Evolutionary conservation across 2,888 invertebrate species (phyloP), one percentile per base, ranked within the genome.

Genomic region (Calameuta pallipes): DNA sequence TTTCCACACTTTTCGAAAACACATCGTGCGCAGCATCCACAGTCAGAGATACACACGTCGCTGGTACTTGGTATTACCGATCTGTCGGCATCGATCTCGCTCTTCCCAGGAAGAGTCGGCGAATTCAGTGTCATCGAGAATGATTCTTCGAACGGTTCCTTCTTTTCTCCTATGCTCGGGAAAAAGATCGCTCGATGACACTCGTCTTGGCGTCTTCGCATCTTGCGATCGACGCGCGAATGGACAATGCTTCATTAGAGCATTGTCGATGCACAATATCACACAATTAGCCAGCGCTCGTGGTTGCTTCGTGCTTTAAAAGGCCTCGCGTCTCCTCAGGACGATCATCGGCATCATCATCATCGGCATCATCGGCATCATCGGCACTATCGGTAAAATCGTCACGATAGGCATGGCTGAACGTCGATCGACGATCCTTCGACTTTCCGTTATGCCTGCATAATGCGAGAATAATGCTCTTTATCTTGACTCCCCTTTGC

Each of bases 201-300:
- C 71, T 71, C 71, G 71, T 9, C 56, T 56, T 23, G 56, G 56
- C 23, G 56, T 56, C 56, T 56, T 56, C 71, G 71, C 71, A 34
- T 71, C 71, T 71, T 33, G 71, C 36, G 74, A 74, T 74, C 74
- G 36, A 36, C 74, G 30, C 35, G 74, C 74, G 33, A 31, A 34
- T 86, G 88, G 87, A 90, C 90, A 90, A 90, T 90, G 89, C 87
- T 90, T 90, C 90, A 90, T 90, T 90, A 90, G 87, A 90, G 89
- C 86, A 90, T 90, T 90, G 90, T 90, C 87, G 88, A 84, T 87
- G 87, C 86, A 89, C 89, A 89, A 89, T 89, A 89, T 89, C 89
- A 84, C 85, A 89, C 89, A 89, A 89, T 89, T 89, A 89, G 89
- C 89, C 83, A 82, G 87, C 79, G 76, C 80, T 80, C 79, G 75